Evolutionary conservation across 2,797 vertebrate genomes (phyloP).

Genomic region (Rhincodon typus): DNA sequence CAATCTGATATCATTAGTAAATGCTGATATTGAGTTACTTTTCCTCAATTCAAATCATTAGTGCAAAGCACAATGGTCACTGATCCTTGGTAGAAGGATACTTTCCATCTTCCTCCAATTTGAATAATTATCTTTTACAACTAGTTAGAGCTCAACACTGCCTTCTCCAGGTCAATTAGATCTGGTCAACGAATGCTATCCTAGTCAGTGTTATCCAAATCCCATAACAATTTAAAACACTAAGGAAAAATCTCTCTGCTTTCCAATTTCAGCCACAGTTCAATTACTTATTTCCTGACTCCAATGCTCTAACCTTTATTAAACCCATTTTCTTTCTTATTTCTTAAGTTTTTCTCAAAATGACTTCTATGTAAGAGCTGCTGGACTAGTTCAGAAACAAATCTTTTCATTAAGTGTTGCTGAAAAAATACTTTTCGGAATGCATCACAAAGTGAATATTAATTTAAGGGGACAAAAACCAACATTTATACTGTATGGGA

Average conservation of each 20-base stretch:
- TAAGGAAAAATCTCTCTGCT: neutral
- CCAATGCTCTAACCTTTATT: neutral
- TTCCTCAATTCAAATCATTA: neutral
- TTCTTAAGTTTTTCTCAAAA: neutral
- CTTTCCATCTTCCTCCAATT: neutral
- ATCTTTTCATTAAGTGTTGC: no score
- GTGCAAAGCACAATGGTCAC: neutral
- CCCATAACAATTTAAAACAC: no score
- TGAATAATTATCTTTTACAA: neutral
- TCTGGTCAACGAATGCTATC: no score
- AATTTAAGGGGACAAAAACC: no score
- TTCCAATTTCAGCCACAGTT: neutral
- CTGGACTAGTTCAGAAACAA: no score
- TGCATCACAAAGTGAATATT: no score
- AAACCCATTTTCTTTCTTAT: neutral
- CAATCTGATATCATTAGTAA: neutral
- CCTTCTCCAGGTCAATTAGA: no score
- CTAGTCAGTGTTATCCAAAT: no score
- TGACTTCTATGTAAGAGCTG: neutral
- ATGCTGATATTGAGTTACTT: neutral
- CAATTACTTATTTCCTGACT: neutral
- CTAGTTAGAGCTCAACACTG: neutral
- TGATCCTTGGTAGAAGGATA: neutral
- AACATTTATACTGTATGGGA: no score
- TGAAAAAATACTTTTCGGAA: no score